Evolutionary conservation across 1,140 invertebrate species (phyloP).

Genomic region (Caenorhabditis elegans): DNA sequence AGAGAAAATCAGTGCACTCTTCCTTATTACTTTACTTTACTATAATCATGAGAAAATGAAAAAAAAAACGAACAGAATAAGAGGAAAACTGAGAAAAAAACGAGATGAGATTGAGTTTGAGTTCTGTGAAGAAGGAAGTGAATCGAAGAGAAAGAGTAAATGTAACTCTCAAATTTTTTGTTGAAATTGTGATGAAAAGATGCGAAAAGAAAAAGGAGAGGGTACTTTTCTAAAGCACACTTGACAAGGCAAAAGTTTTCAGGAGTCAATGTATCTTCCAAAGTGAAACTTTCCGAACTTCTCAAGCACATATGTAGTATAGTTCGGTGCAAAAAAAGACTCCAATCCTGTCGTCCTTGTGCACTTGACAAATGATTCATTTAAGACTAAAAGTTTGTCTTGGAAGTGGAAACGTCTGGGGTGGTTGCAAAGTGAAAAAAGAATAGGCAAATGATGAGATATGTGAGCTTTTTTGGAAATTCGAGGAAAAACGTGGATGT

Average conservation of each 20-base stretch:
- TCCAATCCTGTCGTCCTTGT: too few species aligned
- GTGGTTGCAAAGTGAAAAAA: neutral
- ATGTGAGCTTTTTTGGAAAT: neutral
- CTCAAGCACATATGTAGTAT: too few species aligned
- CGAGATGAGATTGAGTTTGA: neutral
- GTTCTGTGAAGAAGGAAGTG: neutral
- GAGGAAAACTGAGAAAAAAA: neutral
- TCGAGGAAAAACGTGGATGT: too few species aligned
- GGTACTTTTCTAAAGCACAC: neutral
- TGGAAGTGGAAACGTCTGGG: neutral
- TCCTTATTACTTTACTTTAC: neutral
- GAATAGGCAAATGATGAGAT: neutral
- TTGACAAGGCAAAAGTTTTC: conserved; percentile 4
- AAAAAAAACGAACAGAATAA: too few species aligned
- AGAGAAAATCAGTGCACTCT: conserved; percentile 1
- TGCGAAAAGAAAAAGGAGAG: neutral
- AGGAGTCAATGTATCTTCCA: neutral
- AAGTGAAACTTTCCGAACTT: neutral
- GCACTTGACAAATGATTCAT: neutral
- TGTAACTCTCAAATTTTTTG: neutral
- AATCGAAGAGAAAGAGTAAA: neutral
- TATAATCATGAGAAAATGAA: too few species aligned
- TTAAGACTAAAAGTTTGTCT: neutral
- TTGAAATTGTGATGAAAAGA: neutral
- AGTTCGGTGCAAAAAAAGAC: neutral